These are phyloP conservation scores for Calyptomena viridis DNA, from an alignment of 2,113 vertebrate genomes.

Conservation along the genomic window DNA sequence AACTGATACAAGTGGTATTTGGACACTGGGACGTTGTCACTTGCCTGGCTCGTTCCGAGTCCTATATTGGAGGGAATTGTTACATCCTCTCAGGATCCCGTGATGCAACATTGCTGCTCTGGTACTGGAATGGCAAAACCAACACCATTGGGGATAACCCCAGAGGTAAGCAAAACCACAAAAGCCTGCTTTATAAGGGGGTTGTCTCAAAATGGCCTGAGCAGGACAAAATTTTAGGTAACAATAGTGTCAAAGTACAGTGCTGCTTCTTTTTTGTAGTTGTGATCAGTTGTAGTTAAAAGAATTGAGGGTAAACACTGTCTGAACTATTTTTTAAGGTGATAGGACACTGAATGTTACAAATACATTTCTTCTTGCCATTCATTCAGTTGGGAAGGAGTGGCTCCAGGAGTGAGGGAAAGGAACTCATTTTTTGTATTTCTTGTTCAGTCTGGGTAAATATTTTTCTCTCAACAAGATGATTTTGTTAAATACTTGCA, in stretches of 20 bases:
- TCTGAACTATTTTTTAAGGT: background rate
- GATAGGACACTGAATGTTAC: background rate
- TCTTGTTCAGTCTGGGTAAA: background rate
- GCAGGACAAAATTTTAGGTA: background rate
- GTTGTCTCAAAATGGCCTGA: background rate
- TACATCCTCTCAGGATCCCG: constrained; percentile 95
- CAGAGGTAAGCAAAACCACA: constrained; percentile 79
- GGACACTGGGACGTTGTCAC: constrained; percentile 97
- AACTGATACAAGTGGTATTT: constrained; percentile 94
- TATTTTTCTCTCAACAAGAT: background rate
- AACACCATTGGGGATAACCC: constrained; percentile 88
- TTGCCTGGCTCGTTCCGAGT: constrained; percentile 91
- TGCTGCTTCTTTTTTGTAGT: background rate
- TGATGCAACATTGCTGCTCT: constrained; percentile 94
- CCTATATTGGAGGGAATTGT: constrained; percentile 96
- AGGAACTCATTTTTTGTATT: fast-evolving
- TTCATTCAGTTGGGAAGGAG: background rate
- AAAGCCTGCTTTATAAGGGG: background rate
- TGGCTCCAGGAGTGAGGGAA: background rate
- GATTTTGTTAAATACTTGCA: background rate
- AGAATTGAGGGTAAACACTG: background rate
- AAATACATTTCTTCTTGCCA: background rate
- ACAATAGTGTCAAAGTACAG: background rate
- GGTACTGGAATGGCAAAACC: constrained; percentile 98
- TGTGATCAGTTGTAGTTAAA: background rate